Evolutionary conservation across 2,797 vertebrate genomes (phyloP).

Genomic region (Lutjanus argentimaculatus): DNA sequence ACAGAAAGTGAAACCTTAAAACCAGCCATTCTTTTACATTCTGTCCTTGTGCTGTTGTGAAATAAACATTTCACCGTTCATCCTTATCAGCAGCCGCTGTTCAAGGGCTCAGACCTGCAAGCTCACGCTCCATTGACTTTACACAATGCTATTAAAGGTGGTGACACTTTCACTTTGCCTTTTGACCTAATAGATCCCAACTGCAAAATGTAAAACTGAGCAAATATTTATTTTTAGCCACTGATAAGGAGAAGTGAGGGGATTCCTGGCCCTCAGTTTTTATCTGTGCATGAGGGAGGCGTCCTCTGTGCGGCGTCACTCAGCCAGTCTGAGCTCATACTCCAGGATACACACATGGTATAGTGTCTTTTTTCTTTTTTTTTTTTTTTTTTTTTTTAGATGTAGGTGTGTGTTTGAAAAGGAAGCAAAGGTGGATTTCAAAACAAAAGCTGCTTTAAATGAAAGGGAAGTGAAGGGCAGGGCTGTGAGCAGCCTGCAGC

Average conservation of each 20-base stretch:
- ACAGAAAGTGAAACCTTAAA: conserved; percentile 73
- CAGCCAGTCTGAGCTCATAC: conserved; percentile 38
- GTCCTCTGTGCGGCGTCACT: conserved; percentile 31
- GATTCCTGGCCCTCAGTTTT: conserved; percentile 40
- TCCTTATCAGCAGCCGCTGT: not conserved
- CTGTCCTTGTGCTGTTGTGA: not conserved
- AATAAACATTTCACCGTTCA: not conserved
- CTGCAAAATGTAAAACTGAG: conserved; percentile 25
- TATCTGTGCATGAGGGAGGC: conserved; percentile 15
- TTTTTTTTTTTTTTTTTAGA: not conserved
- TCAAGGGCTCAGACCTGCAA: not conserved
- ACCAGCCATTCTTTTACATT: not conserved
- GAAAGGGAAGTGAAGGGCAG: conserved; percentile 4
- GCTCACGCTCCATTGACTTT: not conserved
- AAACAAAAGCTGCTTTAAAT: conserved; percentile 46
- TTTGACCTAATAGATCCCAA: conserved; percentile 1
- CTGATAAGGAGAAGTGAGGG: conserved; percentile 43
- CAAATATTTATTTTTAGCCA: conserved; percentile 52
- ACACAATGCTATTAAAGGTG: not conserved
- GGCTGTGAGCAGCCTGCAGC: conserved; percentile 44
- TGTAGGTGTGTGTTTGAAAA: conserved; percentile 37
- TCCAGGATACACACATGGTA: conserved; percentile 14
- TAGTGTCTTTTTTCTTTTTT: conserved; percentile 13
- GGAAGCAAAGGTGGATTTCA: conserved; percentile 30
- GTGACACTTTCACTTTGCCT: conserved; percentile 16